Evolutionary conservation across 1,140 invertebrate species (phyloP).

Genomic region (Ostrea edulis): DNA sequence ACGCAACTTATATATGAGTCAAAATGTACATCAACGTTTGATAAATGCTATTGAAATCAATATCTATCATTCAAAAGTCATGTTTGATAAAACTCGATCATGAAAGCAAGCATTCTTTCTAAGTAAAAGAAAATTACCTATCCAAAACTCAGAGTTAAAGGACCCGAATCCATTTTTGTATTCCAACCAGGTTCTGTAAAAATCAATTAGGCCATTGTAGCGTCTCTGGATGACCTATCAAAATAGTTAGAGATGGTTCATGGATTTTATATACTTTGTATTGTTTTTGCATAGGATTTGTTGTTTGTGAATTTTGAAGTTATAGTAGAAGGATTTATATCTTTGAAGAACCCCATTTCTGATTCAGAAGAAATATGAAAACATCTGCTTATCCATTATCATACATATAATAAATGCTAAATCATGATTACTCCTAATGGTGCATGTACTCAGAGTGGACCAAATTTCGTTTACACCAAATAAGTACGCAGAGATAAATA

Average conservation of each 20-base stretch:
- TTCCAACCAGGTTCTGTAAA: neutral
- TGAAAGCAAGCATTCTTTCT: neutral
- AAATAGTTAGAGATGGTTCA: neutral
- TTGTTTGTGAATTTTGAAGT: too few species aligned
- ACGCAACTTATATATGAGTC: too few species aligned
- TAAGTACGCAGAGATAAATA: neutral
- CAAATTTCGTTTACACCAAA: neutral
- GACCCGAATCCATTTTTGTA: conserved; percentile 27
- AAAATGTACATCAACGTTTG: too few species aligned
- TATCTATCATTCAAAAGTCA: too few species aligned
- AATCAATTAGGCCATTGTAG: neutral
- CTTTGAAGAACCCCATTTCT: too few species aligned
- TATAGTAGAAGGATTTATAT: too few species aligned
- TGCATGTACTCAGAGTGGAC: neutral
- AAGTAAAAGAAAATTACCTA: neutral
- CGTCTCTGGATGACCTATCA: conserved; percentile 23
- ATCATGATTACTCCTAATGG: too few species aligned
- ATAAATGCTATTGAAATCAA: too few species aligned
- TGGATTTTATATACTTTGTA: neutral
- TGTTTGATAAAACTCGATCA: too few species aligned
- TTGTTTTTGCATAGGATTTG: neutral
- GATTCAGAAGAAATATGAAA: neutral
- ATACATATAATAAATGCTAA: too few species aligned
- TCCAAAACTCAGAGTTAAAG: conserved; percentile 6
- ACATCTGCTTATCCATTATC: neutral